Evolutionary conservation across 2,888 invertebrate species (phyloP), one percentile per base, ranked within the genome.

Genomic region (Gymnoscelis rufifasciata): DNA sequence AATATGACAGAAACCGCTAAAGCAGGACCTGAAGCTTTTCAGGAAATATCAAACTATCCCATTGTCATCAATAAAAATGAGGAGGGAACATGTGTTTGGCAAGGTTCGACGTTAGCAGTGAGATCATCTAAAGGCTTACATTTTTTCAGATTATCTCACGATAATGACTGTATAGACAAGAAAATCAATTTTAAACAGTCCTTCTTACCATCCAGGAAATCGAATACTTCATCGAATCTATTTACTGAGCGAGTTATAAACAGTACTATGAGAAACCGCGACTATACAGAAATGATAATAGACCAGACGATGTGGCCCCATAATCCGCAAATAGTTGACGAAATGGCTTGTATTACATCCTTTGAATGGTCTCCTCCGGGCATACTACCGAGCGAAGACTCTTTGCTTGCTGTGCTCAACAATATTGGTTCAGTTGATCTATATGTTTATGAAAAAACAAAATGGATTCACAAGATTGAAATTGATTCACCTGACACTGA

Each of bases 241-340:
- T 75, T 74, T 28, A 57, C 74, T 6, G 51, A 54, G 7, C 60
- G 54, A 10, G 64, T 74, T 45, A 53, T 75, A 2, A 60, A 60
- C 8, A 52, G 51, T 15, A 59, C 67, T 10, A 60, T 80, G 45
- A 64, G 54, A 15, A 84, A 82, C 53, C 57, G 69, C 2, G 74
- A 83, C 24, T 66, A 71, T 8, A 70, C 72, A 0, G 76, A 82
- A 57, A 72, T 83, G 76, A 59, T 80, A 5, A 47, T 78, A 5
- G 73, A 86, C 40, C 72, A 81, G 1, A 57, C 73, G 4, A 62
- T 83, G 31, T 86, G 84, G 83, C 77, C 83, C 0, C 78, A 83
- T 46, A 79, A 75, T 45, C 52, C 59, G 0, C 54, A 68, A 23
- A 50, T 87, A n/a, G 54, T 71, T 14, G 56, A 74, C 45, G 78